Evolutionary conservation across 37 sponge, comb jelly and placozoan species (phyloP).

Genomic region (Ianthella basta): DNA sequence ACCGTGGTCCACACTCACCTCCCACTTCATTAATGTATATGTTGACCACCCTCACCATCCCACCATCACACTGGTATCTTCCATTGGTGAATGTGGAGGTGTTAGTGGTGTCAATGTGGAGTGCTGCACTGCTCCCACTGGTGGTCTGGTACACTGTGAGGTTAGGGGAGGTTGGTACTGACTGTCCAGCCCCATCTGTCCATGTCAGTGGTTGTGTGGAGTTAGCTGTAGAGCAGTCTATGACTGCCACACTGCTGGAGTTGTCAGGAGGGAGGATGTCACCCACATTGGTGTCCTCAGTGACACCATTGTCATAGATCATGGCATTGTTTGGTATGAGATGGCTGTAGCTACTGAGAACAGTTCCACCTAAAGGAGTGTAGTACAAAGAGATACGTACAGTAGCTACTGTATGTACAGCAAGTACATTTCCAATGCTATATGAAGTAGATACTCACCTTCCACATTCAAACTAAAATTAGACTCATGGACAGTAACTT

Average conservation of each 20-base stretch:
- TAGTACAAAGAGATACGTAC: no score
- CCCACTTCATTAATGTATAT: no score
- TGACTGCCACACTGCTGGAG: no score
- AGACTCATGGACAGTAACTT: background rate
- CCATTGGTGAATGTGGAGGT: slow-evolving; percentile 19
- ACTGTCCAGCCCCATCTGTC: slow-evolving; percentile 14
- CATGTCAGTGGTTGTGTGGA: background rate
- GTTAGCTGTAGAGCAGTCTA: background rate
- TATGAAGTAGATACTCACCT: background rate
- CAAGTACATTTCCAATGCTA: no score
- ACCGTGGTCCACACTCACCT: no score
- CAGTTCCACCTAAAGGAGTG: slow-evolving; percentile 7
- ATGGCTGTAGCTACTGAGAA: background rate
- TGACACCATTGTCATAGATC: background rate
- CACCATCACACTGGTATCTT: slow-evolving; percentile 3
- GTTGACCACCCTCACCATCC: no score
- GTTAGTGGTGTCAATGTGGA: background rate
- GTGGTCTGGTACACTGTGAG: slow-evolving; percentile 7
- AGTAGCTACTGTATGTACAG: no score
- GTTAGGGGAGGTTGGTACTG: slow-evolving; percentile 4
- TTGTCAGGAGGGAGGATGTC: no score
- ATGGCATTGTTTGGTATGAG: slow-evolving; percentile 25
- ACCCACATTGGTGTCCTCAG: no score
- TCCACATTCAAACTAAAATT: background rate
- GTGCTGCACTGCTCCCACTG: slow-evolving; percentile 13